Evolutionary conservation across 2,888 invertebrate genomes (phyloP).

Genomic region (Erannis defoliaria): DNA sequence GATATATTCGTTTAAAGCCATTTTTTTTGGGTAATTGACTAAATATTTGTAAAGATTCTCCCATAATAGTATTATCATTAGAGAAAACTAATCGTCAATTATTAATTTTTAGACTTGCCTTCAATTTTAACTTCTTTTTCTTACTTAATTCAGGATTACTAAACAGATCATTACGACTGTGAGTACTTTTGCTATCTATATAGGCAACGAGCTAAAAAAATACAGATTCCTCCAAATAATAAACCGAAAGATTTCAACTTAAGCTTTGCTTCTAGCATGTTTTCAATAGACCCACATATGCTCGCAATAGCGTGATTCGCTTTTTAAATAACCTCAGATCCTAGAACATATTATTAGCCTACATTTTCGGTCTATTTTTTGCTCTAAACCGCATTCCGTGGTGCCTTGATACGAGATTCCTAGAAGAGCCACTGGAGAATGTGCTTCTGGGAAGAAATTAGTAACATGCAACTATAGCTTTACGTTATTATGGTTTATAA

Average conservation of each 20-base stretch:
- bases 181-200: too few species aligned
- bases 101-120: too few species aligned
- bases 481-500: conserved; percentile 37
- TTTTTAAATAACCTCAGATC: conserved; percentile 41
- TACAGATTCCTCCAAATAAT: too few species aligned
- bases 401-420: conserved; percentile 39
- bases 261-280: neutral
- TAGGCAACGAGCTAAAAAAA: too few species aligned
- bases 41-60: too few species aligned
- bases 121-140: too few species aligned
- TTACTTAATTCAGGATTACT: too few species aligned
- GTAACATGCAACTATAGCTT: conserved; percentile 26
- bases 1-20: too few species aligned
- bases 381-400: conserved; percentile 44
- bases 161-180: too few species aligned
- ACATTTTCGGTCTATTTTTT: conserved; percentile 47
- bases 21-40: too few species aligned
- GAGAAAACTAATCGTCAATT: too few species aligned
- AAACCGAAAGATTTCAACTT: neutral
- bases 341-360: conserved; percentile 49
- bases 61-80: too few species aligned
- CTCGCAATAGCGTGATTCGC: conserved; percentile 39
- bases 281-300: conserved; percentile 34
- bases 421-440: conserved; percentile 40
- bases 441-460: conserved; percentile 41